Evolutionary conservation across 2,888 invertebrate species (phyloP), one percentile per base, ranked within the genome.

Genomic region (Amiota minor): DNA sequence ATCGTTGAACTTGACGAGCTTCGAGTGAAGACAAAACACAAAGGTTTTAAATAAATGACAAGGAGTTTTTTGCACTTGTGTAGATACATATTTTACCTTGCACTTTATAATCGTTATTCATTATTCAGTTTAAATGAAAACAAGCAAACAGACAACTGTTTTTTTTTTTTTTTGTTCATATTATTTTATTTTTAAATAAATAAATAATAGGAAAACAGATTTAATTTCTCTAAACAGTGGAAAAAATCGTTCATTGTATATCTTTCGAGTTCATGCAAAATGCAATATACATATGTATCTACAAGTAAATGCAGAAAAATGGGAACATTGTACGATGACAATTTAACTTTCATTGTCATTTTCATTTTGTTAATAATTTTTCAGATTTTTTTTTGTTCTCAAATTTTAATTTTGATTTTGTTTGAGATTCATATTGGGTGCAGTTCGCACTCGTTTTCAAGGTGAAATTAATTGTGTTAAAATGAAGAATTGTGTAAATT

Each of bases 341-440:
- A 18, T 49, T 18, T 18, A 16, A 16, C 9, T 47, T 64, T 18
- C 67, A 68, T 53, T 53, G 67, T 47, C 67, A 68, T 68, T 68
- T 68, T 68, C 12, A 68, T 68, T 68, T 68, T 68, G 67, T 68
- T 50, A 68, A 68, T 68, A 68, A 53, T 53, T 68, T 68, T 6
- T 23, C 16, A 8, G 67, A 8, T 18, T 11, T 65, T 10, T 45
- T 65, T 46, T 47, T 65, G 2, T n/a, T 46, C n/a, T n/a, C n/a
- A n/a, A n/a, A n/a, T 47, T 65, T 65, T 23, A 65, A 35, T 6
- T 35, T 35, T 35, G 0, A 35, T 35, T 35, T 35, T 6, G 2
- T 6, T 35, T 35, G 35, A 6, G 35, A 35, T 35, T 35, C 6
- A 35, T 35, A 35, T 6, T 35, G 35, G 65, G 65, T 50, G 67